A percentile compares a stretch with the other conserved stretches of the same genome.
Evolutionary conservation across 2,113 vertebrate species (phyloP).

Genomic region (Thunnus thynnus): DNA sequence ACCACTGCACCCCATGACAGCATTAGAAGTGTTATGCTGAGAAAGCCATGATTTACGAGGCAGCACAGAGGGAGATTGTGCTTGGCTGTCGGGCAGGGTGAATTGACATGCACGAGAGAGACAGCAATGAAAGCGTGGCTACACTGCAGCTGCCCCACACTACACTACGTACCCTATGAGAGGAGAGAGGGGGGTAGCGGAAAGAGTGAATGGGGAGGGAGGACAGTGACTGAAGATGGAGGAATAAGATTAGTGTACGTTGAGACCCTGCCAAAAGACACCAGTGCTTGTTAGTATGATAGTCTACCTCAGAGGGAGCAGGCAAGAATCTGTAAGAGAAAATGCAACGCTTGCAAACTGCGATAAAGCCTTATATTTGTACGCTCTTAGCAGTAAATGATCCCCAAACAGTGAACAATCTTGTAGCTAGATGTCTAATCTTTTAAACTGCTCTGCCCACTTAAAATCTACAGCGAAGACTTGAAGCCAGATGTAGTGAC

Average conservation of each 20-base stretch:
- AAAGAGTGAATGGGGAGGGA: slow-evolving; percentile 63
- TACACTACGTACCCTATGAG: slow-evolving; percentile 62
- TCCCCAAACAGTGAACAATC: slow-evolving; percentile 36
- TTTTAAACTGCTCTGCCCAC: slow-evolving; percentile 34
- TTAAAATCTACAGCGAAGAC: slow-evolving; percentile 47
- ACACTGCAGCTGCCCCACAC: slow-evolving; percentile 79
- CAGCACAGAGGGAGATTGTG: slow-evolving; percentile 83
- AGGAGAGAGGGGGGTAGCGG: slow-evolving; percentile 8
- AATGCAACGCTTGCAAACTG: slow-evolving; percentile 13
- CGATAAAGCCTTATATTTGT: slow-evolving; percentile 22
- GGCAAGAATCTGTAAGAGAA: slow-evolving; percentile 13
- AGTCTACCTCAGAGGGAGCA: slow-evolving; percentile 16
- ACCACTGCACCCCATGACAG: slow-evolving; percentile 26
- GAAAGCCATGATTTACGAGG: slow-evolving; percentile 78
- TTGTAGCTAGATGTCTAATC: slow-evolving; percentile 37
- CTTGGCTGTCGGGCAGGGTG: slow-evolving; percentile 57
- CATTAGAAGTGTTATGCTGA: slow-evolving; percentile 54
- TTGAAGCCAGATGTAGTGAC: slow-evolving; percentile 26
- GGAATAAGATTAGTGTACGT: slow-evolving; percentile 60
- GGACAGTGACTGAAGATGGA: slow-evolving; percentile 60
- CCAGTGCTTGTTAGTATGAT: slow-evolving; percentile 25
- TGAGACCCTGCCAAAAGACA: slow-evolving; percentile 49
- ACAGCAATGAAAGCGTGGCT: slow-evolving; percentile 64
- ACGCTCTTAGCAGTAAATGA: slow-evolving; percentile 40
- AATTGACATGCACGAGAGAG: slow-evolving; percentile 85